Evolutionary conservation across 2,888 invertebrate species (phyloP), one percentile per base, ranked within the genome.

Genomic region (Oligia strigilis): DNA sequence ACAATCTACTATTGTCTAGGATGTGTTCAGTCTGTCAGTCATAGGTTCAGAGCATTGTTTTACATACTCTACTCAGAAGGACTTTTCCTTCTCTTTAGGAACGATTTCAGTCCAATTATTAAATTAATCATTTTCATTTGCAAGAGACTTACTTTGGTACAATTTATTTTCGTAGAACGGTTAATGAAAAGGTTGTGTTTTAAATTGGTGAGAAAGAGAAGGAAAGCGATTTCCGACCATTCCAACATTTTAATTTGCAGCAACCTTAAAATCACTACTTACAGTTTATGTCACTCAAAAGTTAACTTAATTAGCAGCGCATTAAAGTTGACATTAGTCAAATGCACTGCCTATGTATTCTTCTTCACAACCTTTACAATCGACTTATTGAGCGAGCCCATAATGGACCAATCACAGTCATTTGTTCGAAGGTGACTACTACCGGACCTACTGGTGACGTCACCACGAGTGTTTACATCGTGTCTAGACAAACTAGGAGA

Each of bases 401-500:
- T 3, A 58, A 11, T 9, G 23, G 13, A 52, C 19, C 17, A 58
- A 81, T 67, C 52, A 62, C 17, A 29, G 40, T 62, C 49, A 71
- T 62, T 66, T 17, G 17, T 29, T 55, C 14, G 17, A 77, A 71
- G 73, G 58, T 55, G 29, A 29, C 29, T 29, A 29, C 29, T 58
- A 40, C 9, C 11, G 13, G 36, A 13, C 19, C 17, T 52, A 11
- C 2, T 17, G 0, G 46, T 73, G 83, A 86, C 71, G 69, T 78
- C 67, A 78, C 58, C 14, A 13, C 43, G 14, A 60, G 14, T 84
- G 29, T 85, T 75, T 74, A 81, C 71, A 71, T 69, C 55, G 6
- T 67, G 58, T 80, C 77, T 76, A 74, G 67, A 62, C 46, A 75
- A 73, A 83, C n/a, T 60, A 87, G 72, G 13, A 58, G 3, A 13